Conservation (phyloP, 2,888 invertebrate genomes). For the Hololepta plana region DNA sequence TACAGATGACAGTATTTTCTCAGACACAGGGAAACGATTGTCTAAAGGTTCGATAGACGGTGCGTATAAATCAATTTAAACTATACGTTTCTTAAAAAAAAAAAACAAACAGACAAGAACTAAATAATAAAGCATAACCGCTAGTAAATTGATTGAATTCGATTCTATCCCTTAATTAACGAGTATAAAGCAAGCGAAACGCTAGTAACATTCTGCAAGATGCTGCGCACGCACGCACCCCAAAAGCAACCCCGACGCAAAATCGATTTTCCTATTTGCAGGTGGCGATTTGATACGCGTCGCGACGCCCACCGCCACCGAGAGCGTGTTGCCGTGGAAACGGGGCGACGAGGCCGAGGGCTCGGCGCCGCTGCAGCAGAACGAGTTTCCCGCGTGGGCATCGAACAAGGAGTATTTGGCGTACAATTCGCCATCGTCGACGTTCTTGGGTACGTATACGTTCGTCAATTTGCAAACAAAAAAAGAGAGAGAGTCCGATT, state of each 20-base stretch:
- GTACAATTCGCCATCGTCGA: slow-evolving; percentile 80
- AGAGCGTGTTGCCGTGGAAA: slow-evolving; percentile 87
- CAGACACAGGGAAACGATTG: slow-evolving; percentile 26
- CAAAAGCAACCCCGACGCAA: too few relatives aligned
- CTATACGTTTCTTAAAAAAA: slow-evolving; percentile 3
- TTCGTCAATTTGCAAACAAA: too few relatives aligned
- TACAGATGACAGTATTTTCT: slow-evolving; percentile 30
- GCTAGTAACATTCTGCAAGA: too few relatives aligned
- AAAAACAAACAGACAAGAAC: too few relatives aligned
- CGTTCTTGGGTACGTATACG: slow-evolving; percentile 68
- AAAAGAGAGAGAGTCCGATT: too few relatives aligned
- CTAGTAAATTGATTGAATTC: too few relatives aligned
- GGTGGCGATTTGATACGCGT: slow-evolving; percentile 53
- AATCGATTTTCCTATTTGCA: slow-evolving; percentile 18
- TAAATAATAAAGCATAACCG: too few relatives aligned
- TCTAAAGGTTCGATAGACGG: slow-evolving; percentile 30
- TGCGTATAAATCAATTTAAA: slow-evolving; percentile 14
- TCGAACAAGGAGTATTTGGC: slow-evolving; percentile 86
- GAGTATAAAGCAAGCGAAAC: too few relatives aligned
- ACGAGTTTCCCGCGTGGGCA: slow-evolving; percentile 90
- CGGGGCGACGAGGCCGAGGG: slow-evolving; percentile 57
- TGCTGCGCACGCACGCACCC: too few relatives aligned
- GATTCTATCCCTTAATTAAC: too few relatives aligned
- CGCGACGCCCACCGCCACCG: slow-evolving; percentile 74
- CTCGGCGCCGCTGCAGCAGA: slow-evolving; percentile 41